These are phyloP conservation scores for Drosophila nigricruria DNA, from an alignment of 2,888 invertebrate species.

Conservation along the genomic window DNA sequence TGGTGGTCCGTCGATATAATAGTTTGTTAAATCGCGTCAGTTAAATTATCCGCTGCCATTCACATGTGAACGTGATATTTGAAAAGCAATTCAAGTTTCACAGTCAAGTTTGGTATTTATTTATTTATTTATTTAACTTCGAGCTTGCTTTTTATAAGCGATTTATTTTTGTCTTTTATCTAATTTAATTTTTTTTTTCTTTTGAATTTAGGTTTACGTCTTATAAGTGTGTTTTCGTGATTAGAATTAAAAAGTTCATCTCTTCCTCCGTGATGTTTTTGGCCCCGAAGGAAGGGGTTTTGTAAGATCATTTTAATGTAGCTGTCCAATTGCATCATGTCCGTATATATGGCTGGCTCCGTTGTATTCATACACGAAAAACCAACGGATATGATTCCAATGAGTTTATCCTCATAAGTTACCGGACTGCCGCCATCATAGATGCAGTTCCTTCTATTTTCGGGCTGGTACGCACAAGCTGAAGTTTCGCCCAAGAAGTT, in stretches of 20 bases:
- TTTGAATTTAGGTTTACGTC: too few relatives aligned
- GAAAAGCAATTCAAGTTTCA: not conserved
- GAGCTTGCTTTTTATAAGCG: not conserved
- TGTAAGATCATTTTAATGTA: constrained; percentile 11
- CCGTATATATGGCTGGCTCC: constrained; percentile 43
- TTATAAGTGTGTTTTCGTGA: too few relatives aligned
- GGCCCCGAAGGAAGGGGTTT: not conserved
- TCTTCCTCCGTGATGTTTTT: too few relatives aligned
- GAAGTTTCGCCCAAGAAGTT: constrained; percentile 7
- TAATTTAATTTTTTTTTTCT: fast-evolving
- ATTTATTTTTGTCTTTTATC: not conserved
- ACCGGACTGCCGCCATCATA: constrained; percentile 6
- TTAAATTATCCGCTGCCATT: not conserved
- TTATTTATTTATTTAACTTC: too few relatives aligned
- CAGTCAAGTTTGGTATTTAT: not conserved
- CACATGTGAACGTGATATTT: not conserved
- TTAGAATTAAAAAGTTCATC: too few relatives aligned
- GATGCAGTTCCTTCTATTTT: not conserved
- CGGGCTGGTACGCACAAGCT: constrained; percentile 4
- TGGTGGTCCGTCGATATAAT: not conserved
- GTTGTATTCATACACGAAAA: constrained; percentile 30
- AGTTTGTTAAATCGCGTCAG: not conserved
- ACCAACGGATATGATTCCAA: constrained; percentile 47
- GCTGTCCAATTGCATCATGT: not conserved
- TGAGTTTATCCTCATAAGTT: not conserved